Evolutionary conservation across 1,140 invertebrate genomes (phyloP).

Genomic region (Megalonaias nervosa): DNA sequence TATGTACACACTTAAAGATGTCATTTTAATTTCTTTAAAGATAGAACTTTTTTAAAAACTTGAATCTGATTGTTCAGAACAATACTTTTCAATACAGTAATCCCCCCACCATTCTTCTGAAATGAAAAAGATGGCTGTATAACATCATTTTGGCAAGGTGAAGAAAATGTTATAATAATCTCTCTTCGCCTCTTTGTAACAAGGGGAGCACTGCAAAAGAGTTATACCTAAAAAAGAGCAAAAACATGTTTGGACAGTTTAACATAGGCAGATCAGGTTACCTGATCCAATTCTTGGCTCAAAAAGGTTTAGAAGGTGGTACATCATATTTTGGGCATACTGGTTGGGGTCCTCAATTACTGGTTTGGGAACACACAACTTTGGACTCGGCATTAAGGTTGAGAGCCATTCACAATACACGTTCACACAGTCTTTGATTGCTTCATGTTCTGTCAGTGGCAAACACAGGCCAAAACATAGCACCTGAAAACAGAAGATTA

Average conservation of each 20-base stretch:
- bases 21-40: too few species aligned
- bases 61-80: too few species aligned
- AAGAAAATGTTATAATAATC: too few species aligned
- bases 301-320: constrained; percentile 96
- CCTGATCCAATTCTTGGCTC: constrained; percentile 80
- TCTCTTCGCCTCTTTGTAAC: too few species aligned
- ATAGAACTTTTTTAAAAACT: too few species aligned
- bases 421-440: constrained; percentile 95
- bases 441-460: constrained; percentile 91
- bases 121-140: too few species aligned
- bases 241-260: neutral
- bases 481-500: constrained; percentile 74
- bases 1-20: too few species aligned
- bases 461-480: constrained; percentile 93
- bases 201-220: too few species aligned
- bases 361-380: constrained; percentile 82
- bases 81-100: too few species aligned
- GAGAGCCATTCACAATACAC: constrained; percentile 98
- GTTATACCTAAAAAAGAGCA: too few species aligned
- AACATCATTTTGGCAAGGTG: too few species aligned
- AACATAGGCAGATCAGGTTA: constrained; percentile 24
- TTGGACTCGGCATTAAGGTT: constrained; percentile 82
- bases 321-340: constrained; percentile 92
- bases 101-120: too few species aligned
- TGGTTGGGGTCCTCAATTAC: constrained; percentile 91